These are phyloP conservation scores for Hemicrepidius hirtus DNA, from an alignment of 2,888 invertebrate genomes.

Conservation along the genomic window DNA sequence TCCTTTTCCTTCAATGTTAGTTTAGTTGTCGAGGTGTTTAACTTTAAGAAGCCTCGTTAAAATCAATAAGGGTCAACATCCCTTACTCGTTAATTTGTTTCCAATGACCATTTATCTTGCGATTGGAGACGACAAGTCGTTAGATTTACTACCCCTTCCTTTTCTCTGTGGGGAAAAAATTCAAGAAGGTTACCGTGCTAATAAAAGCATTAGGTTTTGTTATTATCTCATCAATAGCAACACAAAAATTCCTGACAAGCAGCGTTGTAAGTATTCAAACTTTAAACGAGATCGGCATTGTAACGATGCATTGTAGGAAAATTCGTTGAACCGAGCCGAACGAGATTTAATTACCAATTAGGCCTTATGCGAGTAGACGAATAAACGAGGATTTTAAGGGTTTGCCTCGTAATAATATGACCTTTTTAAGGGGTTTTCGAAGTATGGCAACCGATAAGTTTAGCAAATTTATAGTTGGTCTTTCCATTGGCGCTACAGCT, in stretches of 20 bases:
- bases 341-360: slow-evolving; percentile 35
- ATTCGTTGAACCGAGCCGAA: slow-evolving; percentile 14
- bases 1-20: background rate
- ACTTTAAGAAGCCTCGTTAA: slow-evolving; percentile 34
- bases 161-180: slow-evolving; percentile 2
- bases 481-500: background rate
- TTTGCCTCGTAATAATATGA: slow-evolving; percentile 24
- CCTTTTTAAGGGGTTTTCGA: slow-evolving; percentile 20
- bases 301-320: slow-evolving; percentile 3
- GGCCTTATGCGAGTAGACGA: slow-evolving; percentile 11
- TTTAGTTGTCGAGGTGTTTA: slow-evolving; percentile 26
- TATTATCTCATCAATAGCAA: slow-evolving; percentile 29
- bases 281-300: background rate
- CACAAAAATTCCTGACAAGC: background rate
- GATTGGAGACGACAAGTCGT: slow-evolving; percentile 41
- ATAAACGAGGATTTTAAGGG: slow-evolving; percentile 34
- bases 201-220: slow-evolving; percentile 13
- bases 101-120: slow-evolving; percentile 50
- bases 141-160: slow-evolving; percentile 31
- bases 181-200: background rate
- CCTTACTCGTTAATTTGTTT: slow-evolving; percentile 48
- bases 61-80: slow-evolving; percentile 49
- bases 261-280: background rate
- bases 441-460: slow-evolving; percentile 24
- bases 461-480: slow-evolving; percentile 17